Conservation (phyloP, 2,797 vertebrate genomes). For the Liasis olivaceus region DNA sequence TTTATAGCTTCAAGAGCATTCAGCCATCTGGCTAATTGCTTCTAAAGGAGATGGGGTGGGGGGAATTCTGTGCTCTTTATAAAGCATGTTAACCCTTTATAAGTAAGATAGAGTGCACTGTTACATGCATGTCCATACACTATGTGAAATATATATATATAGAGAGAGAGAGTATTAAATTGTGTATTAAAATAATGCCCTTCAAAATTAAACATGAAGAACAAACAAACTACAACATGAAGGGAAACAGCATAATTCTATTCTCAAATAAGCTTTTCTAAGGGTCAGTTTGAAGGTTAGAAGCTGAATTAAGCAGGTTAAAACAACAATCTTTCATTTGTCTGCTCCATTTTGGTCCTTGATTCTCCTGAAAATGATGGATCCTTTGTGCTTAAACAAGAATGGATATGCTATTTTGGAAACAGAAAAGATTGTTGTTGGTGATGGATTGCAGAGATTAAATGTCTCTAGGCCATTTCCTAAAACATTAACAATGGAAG, state of each 20-base stretch:
- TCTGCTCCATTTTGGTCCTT: constrained; percentile 47
- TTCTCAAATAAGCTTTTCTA: constrained; percentile 31
- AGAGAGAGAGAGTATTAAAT: too few relatives aligned
- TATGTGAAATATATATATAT: too few relatives aligned
- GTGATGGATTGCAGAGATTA: not conserved
- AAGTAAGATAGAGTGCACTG: too few relatives aligned
- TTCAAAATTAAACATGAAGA: not conserved
- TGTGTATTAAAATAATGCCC: too few relatives aligned
- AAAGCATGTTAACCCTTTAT: too few relatives aligned
- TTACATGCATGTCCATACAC: too few relatives aligned
- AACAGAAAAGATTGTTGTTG: not conserved
- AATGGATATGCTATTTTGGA: not conserved
- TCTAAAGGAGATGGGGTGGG: too few relatives aligned
- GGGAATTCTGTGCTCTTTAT: too few relatives aligned
- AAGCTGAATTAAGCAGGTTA: constrained; percentile 21
- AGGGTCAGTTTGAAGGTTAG: constrained; percentile 42
- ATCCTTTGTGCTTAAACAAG: constrained; percentile 43
- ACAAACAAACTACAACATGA: not conserved
- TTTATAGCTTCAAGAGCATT: too few relatives aligned
- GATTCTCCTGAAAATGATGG: constrained; percentile 15
- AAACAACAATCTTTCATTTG: constrained; percentile 41
- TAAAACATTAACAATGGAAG: not conserved
- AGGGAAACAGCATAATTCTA: constrained; percentile 2
- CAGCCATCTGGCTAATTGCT: too few relatives aligned
- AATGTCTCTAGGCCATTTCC: not conserved